These are phyloP conservation scores for Rhinoderma darwinii DNA, from an alignment of 2,113 vertebrate genomes.

Conservation along the genomic window DNA sequence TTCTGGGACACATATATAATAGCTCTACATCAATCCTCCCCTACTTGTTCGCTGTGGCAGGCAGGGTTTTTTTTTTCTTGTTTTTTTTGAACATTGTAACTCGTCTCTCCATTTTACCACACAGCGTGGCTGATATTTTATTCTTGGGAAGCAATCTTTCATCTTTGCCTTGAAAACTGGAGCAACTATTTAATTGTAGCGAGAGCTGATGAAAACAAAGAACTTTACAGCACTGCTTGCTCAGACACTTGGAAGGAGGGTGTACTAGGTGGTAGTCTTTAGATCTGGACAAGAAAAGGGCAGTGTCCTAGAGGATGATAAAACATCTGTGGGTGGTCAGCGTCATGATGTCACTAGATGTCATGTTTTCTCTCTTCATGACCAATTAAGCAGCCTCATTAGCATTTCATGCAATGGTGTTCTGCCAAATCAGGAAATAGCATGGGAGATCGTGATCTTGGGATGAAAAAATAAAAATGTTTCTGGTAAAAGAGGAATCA, in stretches of 20 bases:
- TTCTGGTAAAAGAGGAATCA: neutral
- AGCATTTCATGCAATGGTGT: neutral
- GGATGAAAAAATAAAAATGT: neutral
- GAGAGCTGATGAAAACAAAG: neutral
- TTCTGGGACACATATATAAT: neutral
- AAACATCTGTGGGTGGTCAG: constrained; percentile 28
- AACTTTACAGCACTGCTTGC: neutral
- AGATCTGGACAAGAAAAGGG: constrained; percentile 3
- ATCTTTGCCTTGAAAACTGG: constrained; percentile 5
- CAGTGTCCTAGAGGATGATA: constrained; percentile 38
- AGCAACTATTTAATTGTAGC: neutral
- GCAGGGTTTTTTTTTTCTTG: neutral
- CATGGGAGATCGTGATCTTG: neutral
- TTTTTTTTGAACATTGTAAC: neutral
- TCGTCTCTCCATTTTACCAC: neutral
- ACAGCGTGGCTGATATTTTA: neutral
- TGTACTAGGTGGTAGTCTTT: neutral
- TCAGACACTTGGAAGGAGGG: constrained; percentile 8
- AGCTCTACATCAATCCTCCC: neutral
- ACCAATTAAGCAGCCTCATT: neutral
- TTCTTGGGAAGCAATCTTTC: constrained; percentile 17
- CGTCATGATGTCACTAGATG: neutral
- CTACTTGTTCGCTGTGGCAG: neutral
- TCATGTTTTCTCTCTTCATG: neutral
- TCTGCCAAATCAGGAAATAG: neutral